A percentile compares a stretch with the other conserved stretches of the same genome.
These are phyloP conservation scores for Rhagonycha lutea DNA, from an alignment of 2,888 invertebrate genomes.

Conservation along the genomic window DNA sequence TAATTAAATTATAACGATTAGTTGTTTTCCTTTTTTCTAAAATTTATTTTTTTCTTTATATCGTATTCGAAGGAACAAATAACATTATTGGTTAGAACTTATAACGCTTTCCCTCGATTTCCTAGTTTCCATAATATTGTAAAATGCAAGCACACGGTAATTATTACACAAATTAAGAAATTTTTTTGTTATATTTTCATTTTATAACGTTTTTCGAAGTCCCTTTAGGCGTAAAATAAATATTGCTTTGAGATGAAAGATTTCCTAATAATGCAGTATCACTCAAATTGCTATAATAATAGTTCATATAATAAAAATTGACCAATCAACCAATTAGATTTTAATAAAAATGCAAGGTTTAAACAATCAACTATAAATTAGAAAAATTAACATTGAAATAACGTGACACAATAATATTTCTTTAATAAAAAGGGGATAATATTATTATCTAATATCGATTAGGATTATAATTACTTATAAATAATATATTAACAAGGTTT, in stretches of 20 bases:
- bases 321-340: not conserved
- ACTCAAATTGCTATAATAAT: not conserved
- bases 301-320: not conserved
- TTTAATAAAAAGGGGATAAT: not conserved
- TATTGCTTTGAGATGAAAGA: not conserved
- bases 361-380: not conserved
- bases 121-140: too few relatives aligned
- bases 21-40: too few relatives aligned
- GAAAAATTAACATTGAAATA: not conserved
- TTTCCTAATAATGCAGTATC: not conserved
- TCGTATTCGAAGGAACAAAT: too few relatives aligned
- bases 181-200: too few relatives aligned
- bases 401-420: not conserved
- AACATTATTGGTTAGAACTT: too few relatives aligned
- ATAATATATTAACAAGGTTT: not conserved
- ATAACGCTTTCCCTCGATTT: too few relatives aligned
- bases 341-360: not conserved
- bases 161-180: too few relatives aligned
- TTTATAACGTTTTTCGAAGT: too few relatives aligned
- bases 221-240: too few relatives aligned
- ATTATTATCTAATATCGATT: not conserved
- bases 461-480: not conserved
- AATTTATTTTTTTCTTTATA: too few relatives aligned
- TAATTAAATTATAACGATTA: too few relatives aligned
- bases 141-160: too few relatives aligned